These are phyloP conservation scores for Lycocorax pyrrhopterus DNA, from an alignment of 2,113 vertebrate genomes.

Conservation along the genomic window DNA sequence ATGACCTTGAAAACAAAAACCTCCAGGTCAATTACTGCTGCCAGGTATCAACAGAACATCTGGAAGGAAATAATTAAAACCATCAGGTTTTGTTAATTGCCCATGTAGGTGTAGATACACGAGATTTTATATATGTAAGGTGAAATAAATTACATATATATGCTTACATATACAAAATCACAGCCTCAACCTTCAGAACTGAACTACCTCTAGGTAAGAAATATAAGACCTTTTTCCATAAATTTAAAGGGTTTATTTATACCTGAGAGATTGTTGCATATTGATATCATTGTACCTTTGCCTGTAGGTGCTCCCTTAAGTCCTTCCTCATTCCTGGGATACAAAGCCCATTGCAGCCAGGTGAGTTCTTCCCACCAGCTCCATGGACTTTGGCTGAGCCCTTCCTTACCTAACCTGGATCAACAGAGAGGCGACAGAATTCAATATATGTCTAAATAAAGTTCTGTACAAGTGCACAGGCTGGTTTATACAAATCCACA, in stretches of 20 bases:
- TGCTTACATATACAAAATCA: neutral
- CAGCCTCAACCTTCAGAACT: neutral
- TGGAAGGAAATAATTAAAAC: neutral
- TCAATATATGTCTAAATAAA: neutral
- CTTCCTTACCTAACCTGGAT: neutral
- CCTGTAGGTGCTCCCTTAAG: neutral
- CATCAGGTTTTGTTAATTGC: neutral
- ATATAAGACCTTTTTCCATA: slow-evolving; percentile 24
- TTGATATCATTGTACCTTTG: slow-evolving; percentile 21
- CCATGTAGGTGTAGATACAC: neutral
- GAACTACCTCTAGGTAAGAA: slow-evolving; percentile 49
- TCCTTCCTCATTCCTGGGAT: neutral
- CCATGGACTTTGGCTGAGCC: neutral
- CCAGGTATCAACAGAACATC: neutral
- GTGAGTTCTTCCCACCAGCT: neutral
- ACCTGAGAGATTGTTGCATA: slow-evolving; percentile 66
- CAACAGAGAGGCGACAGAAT: neutral
- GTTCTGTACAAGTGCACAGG: neutral
- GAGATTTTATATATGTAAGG: neutral
- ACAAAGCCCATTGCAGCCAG: neutral
- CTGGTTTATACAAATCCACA: neutral
- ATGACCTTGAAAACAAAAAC: neutral
- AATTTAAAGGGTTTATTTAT: slow-evolving; percentile 45
- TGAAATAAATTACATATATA: neutral
- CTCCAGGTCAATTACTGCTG: neutral